These are phyloP conservation scores for Planococcus citri DNA, from an alignment of 1,140 invertebrate species.

Conservation along the genomic window DNA sequence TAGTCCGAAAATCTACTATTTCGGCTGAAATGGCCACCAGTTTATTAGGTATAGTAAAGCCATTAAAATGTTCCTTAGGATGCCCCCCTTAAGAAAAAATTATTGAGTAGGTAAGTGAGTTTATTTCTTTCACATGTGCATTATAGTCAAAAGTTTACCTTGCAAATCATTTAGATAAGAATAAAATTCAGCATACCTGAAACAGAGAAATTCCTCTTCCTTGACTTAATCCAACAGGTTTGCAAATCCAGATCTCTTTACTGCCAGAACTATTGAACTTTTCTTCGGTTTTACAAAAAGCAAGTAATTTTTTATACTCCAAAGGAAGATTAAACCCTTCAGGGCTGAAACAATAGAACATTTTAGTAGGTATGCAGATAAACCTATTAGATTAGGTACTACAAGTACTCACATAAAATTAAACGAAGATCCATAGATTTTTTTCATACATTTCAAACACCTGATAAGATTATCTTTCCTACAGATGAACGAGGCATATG, in stretches of 20 bases:
- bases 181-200: constrained; percentile 39
- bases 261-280: constrained; percentile 32
- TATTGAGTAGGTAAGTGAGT: too few species aligned
- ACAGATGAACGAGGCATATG: constrained; percentile 66
- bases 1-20: too few species aligned
- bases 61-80: too few species aligned
- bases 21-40: too few species aligned
- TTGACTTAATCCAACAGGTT: constrained; percentile 71
- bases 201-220: constrained; percentile 72
- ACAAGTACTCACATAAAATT: constrained; percentile 54
- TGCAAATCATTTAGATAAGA: too few species aligned
- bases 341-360: constrained; percentile 41
- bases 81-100: too few species aligned
- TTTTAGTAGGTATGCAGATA: background rate
- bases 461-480: constrained; percentile 66
- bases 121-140: too few species aligned
- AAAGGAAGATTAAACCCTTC: constrained; percentile 64
- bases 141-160: too few species aligned
- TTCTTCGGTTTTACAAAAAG: constrained; percentile 49
- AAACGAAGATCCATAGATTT: constrained; percentile 63
- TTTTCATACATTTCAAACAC: constrained; percentile 65
- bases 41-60: too few species aligned
- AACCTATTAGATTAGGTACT: background rate
- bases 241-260: constrained; percentile 63
- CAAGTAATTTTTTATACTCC: constrained; percentile 70